phyloP scores from a whole-genome alignment of 1,140 invertebrate genomes.

The Pachypeltis micranthus region DNA sequence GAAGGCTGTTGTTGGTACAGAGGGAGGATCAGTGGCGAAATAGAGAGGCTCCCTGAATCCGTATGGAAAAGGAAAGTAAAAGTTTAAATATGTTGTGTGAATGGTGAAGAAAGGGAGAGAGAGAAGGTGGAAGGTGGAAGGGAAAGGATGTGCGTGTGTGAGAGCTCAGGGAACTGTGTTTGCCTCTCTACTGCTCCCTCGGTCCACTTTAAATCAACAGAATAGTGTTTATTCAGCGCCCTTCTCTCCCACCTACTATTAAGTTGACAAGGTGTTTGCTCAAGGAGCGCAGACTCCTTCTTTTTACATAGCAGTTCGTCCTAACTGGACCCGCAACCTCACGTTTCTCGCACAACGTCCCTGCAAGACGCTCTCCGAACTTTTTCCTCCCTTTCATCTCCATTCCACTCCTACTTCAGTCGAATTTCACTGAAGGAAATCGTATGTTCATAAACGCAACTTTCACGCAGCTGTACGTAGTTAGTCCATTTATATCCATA shows the following conservation, averaged over 20 bases:
- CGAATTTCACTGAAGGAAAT: too few species aligned
- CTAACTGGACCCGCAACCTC: background rate
- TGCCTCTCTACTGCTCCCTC: background rate
- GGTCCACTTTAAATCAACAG: background rate
- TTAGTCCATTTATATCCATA: too few species aligned
- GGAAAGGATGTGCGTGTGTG: background rate
- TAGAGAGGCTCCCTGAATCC: background rate
- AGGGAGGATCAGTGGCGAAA: background rate
- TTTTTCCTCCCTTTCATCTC: too few species aligned
- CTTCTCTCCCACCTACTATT: background rate
- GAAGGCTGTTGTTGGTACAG: background rate
- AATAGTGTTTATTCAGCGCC: background rate
- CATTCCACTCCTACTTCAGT: too few species aligned
- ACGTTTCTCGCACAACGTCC: background rate
- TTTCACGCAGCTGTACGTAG: too few species aligned
- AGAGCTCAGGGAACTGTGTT: background rate
- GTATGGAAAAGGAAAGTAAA: background rate
- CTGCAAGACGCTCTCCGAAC: too few species aligned
- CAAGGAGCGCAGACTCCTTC: background rate
- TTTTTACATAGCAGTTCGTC: background rate
- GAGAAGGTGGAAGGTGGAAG: too few species aligned
- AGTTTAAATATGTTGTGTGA: background rate
- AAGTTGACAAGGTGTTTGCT: background rate
- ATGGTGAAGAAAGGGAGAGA: background rate
- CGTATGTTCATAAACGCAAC: too few species aligned